Evolutionary conservation across 2,113 vertebrate species (phyloP), one percentile per base, ranked within the genome.

Genomic region (Poecile atricapillus): DNA sequence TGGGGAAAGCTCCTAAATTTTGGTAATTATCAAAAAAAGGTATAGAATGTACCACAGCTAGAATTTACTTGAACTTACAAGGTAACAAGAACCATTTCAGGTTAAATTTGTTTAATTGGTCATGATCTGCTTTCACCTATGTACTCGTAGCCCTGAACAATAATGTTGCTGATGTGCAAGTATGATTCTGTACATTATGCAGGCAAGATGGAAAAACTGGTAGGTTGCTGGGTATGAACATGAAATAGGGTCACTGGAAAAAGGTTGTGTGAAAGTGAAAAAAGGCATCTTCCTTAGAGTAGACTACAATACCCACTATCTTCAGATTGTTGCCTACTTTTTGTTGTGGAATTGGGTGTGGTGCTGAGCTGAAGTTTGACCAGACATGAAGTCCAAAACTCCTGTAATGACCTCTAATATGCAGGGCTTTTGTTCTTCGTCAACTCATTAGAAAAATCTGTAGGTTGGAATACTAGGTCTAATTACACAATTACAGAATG

Each of bases 41-140:
- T 95, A 76, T 63, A 91, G 89, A 88, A 88, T 88, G 86, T 90
- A 77, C 89, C 77, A 43, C 20, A 94, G 63, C 35, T 90, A 95
- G 92, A 94, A 69, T 17, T 95, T 63, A 93, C 79, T 96, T 94
- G 93, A 96, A 86, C 90, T 94, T 94, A 90, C 6, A n/a, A 59
- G 18, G 35, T 87, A 67, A 37, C 25, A 59, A 50, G 39, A 60
- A 47, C 91, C 4, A 10, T 85, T 94, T 82, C 3, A 11, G 58
- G 58, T 90, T 89, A 30, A 2, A 0, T 64, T 91, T n/a, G 10
- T 78, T 68, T 83, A 76, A 65, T 44, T 77, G 58, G 11, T 83
- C 1, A 2, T 69, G 31, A 58, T 87, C 24, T 68, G 14, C 78
- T 89, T 92, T 81, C 56, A 68, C 31, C 10, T 55, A 2, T 33